A percentile compares a stretch with the other conserved stretches of the same genome.
Evolutionary conservation across 2,888 invertebrate genomes (phyloP).

Genomic region (Pheosia tremula): DNA sequence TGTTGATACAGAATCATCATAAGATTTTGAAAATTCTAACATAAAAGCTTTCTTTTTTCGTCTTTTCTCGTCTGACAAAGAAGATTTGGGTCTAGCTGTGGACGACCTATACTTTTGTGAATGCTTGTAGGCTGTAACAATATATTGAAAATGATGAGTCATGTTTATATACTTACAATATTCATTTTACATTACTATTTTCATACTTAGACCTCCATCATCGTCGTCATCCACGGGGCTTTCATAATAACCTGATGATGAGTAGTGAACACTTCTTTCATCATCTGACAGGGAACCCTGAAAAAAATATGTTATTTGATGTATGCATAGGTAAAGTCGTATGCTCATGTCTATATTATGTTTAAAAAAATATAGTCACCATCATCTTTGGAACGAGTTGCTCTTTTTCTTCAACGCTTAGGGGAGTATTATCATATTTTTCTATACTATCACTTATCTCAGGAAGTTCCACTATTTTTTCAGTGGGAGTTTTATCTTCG

Average conservation of each 20-base stretch:
- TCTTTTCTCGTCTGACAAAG: constrained; percentile 89
- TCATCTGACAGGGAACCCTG: constrained; percentile 87
- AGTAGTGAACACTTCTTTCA: constrained; percentile 88
- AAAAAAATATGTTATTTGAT: constrained; percentile 23
- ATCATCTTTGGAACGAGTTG: constrained; percentile 74
- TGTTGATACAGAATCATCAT: constrained; percentile 82
- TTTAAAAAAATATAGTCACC: constrained; percentile 46
- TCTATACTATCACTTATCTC: constrained; percentile 52
- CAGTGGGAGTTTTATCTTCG: constrained; percentile 56
- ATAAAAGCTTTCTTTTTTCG: constrained; percentile 90
- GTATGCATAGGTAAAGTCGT: neutral
- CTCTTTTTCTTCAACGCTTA: constrained; percentile 56
- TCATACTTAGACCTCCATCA: constrained; percentile 79
- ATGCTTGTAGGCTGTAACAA: constrained; percentile 74
- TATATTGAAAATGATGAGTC: neutral
- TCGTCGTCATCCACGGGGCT: constrained; percentile 89
- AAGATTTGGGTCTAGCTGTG: constrained; percentile 73
- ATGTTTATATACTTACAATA: neutral
- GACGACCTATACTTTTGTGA: constrained; percentile 79
- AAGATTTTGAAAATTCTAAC: constrained; percentile 88
- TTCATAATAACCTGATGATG: constrained; percentile 90
- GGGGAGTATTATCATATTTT: constrained; percentile 56
- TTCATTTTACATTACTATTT: neutral
- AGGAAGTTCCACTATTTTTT: constrained; percentile 56
- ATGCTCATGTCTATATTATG: neutral